Base-by-base conservation (phyloP, 2,888 invertebrate species). In the Philhelius pedissequus region DNA sequence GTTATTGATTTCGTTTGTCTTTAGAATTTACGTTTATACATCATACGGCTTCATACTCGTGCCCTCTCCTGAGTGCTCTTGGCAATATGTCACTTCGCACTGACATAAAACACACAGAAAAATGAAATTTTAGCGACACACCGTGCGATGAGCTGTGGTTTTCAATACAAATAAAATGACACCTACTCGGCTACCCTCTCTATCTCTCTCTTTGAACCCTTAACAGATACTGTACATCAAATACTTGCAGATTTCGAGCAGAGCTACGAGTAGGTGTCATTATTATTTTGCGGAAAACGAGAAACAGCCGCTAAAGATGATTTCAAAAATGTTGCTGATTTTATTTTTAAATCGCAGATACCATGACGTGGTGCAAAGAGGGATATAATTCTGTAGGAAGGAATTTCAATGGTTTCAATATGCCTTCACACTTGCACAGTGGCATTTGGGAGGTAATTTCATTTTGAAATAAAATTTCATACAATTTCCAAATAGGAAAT, bases 1-100 rank as follows among this genome's bases (percentile, higher is more conserved):
- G 74, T 83, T 78, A 83, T 83, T 78, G 83, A 78, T 81, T 81
- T 76, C 70, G 64, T 58, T 81, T 76, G 81, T 50, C 66, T 70
- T 69, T 70, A 69, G 54, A 18, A 54, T 18, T n/a, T 35, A 62
- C 25, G 38, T 52, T 60, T 64, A 48, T 48, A 52, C 38, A 7
- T 54, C 54, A 54, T 32, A 6, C 11, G 4, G n/a, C n/a, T 9
- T 1, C 11, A 25, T 25, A 3, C 3, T 25, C 4, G 5, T n/a
- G 1, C 40, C 13, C 56, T n/a, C 58, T 35, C 1, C 0, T n/a
- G 30, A 25, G 40, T 60, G 22, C 25, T 60, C 32, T 32, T 74
- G 68, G 68, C 66, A 68, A 76, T 71, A 71, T 77, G 82, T 83
- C 77, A 69, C 38, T 27, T 68, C n/a, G 25, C 38, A 68, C 48